Percentiles rank a stretch among this genome's conserved stretches.
These are phyloP conservation scores for Lophius americanus DNA, from an alignment of 2,797 vertebrate genomes.

Conservation along the genomic window DNA sequence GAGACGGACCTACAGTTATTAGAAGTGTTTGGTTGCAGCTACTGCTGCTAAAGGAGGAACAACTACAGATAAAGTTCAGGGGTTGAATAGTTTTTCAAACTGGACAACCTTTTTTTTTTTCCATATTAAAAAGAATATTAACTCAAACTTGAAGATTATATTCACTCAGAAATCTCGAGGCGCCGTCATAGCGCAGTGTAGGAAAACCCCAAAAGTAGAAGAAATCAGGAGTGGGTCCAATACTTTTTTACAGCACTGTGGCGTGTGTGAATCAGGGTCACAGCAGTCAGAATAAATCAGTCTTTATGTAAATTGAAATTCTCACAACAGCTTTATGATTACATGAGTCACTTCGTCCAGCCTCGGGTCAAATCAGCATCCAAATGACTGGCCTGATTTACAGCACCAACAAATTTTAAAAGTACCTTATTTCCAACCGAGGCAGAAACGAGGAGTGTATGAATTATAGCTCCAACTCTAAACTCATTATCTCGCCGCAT, in stretches of 20 bases:
- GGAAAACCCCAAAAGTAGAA: too few species aligned
- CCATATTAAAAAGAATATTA: too few species aligned
- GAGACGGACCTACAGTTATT: too few species aligned
- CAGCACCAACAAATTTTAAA: constrained; percentile 15
- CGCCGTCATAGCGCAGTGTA: too few species aligned
- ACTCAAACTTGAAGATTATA: too few species aligned
- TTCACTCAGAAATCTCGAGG: too few species aligned
- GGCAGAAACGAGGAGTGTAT: constrained; percentile 50
- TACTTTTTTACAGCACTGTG: not conserved
- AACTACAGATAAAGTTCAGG: too few species aligned
- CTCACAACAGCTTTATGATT: constrained; percentile 19
- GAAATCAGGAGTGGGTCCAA: too few species aligned
- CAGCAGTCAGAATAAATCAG: constrained; percentile 9
- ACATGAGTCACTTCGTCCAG: constrained; percentile 29
- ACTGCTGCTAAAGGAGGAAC: too few species aligned
- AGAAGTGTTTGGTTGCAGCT: too few species aligned
- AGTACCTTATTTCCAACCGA: constrained; percentile 32
- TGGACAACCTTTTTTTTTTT: too few species aligned
- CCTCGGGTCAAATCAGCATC: constrained; percentile 37
- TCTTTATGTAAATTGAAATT: constrained; percentile 1
- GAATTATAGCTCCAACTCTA: constrained; percentile 62
- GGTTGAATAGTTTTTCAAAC: too few species aligned
- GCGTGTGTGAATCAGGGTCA: not conserved
- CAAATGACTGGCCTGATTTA: constrained; percentile 22
- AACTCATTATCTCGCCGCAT: constrained; percentile 69